These are phyloP conservation scores for Poliocrania exsul DNA, from an alignment of 2,797 vertebrate species.

Conservation along the genomic window DNA sequence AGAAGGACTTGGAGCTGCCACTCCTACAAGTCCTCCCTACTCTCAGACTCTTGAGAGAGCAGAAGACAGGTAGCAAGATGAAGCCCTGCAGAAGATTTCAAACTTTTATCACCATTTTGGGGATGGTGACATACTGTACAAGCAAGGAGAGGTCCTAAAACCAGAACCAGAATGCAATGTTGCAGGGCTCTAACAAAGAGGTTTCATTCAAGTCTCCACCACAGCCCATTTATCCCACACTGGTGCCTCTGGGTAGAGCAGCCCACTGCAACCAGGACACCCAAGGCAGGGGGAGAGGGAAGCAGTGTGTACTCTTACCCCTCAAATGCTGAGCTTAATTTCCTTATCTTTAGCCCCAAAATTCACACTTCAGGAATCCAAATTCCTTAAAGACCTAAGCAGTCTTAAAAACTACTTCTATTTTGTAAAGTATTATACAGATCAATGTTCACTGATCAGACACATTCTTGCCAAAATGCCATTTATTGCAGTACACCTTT, in stretches of 20 bases:
- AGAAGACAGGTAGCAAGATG: not conserved
- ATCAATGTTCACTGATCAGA: not conserved
- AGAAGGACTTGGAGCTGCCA: not conserved
- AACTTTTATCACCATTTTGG: not conserved
- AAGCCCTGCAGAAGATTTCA: not conserved
- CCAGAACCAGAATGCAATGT: not conserved
- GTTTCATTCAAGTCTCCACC: not conserved
- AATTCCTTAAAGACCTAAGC: not conserved
- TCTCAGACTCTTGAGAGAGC: not conserved
- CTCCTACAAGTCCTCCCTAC: not conserved
- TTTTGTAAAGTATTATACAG: not conserved
- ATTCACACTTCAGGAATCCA: not conserved
- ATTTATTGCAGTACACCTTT: conserved; percentile 71
- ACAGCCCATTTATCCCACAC: not conserved
- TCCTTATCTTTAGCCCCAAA: not conserved
- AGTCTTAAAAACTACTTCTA: not conserved
- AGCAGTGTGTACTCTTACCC: not conserved
- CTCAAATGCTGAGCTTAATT: not conserved
- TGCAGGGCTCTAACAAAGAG: not conserved
- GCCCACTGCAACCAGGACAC: not conserved
- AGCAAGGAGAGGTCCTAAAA: not conserved
- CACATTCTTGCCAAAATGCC: conserved; percentile 53
- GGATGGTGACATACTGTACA: not conserved
- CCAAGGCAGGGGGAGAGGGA: not conserved
- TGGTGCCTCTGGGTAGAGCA: not conserved